These are phyloP conservation scores for Myiozetetes cayanensis DNA, from an alignment of 2,113 vertebrate genomes.

Conservation along the genomic window DNA sequence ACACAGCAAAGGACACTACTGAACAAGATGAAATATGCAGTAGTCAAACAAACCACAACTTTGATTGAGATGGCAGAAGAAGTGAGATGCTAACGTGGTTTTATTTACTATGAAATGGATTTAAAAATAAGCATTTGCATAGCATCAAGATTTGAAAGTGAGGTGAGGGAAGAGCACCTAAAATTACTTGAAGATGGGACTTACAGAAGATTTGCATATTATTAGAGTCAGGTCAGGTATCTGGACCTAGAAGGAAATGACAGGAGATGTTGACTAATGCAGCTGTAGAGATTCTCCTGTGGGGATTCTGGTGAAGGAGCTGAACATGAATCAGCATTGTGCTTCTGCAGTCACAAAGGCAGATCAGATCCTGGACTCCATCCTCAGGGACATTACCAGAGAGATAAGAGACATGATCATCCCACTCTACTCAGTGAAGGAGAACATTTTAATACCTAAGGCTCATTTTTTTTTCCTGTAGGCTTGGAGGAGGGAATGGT, in stretches of 20 bases:
- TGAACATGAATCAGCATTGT: background rate
- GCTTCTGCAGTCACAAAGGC: background rate
- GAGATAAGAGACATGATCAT: background rate
- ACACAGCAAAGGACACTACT: background rate
- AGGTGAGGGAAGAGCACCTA: background rate
- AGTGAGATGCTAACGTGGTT: background rate
- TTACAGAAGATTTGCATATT: background rate
- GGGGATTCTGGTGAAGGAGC: background rate
- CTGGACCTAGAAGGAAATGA: background rate
- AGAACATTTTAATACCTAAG: background rate
- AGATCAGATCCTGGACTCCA: background rate
- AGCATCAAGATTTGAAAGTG: background rate
- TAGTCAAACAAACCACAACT: background rate
- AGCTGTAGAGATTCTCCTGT: background rate
- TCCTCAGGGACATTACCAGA: background rate
- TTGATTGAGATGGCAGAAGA: background rate
- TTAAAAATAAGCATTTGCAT: background rate
- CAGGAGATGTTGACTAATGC: background rate
- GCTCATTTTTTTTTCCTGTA: background rate
- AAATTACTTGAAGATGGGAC: background rate
- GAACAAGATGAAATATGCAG: background rate
- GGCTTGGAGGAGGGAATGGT: background rate
- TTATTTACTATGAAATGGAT: background rate
- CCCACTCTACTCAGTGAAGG: background rate
- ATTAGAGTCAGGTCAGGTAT: background rate